Conservation (phyloP, 2,113 vertebrate species). For the Xenopus borealis region DNA sequence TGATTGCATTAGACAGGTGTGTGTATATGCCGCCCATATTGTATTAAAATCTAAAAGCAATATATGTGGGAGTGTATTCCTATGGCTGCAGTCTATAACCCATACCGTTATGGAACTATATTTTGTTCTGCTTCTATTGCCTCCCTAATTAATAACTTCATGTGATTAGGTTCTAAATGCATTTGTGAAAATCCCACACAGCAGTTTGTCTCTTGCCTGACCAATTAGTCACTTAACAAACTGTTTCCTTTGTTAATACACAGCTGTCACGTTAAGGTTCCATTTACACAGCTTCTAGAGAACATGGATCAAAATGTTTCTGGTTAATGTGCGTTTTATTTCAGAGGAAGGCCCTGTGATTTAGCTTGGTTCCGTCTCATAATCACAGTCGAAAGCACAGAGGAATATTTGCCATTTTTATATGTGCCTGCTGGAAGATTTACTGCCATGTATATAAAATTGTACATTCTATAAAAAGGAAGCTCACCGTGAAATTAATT, state of each 20-base stretch:
- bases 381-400: no score
- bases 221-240: background rate
- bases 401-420: no score
- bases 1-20: background rate
- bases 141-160: background rate
- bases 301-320: background rate
- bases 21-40: background rate
- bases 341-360: no score
- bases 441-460: no score
- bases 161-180: background rate
- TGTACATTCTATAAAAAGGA: no score
- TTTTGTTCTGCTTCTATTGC: background rate
- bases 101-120: background rate
- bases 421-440: no score
- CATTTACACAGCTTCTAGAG: background rate
- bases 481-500: no score
- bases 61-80: background rate
- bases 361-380: no score
- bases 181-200: background rate
- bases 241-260: slow-evolving; percentile 1
- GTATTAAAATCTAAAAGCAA: background rate
- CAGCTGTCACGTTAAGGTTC: background rate
- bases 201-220: background rate
- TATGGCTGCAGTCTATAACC: background rate
- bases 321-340: background rate